A percentile compares a stretch with the other conserved stretches of the same genome.
phyloP scores from a whole-genome alignment of 1,140 invertebrate species.

The Rhyzopertha dominica region DNA sequence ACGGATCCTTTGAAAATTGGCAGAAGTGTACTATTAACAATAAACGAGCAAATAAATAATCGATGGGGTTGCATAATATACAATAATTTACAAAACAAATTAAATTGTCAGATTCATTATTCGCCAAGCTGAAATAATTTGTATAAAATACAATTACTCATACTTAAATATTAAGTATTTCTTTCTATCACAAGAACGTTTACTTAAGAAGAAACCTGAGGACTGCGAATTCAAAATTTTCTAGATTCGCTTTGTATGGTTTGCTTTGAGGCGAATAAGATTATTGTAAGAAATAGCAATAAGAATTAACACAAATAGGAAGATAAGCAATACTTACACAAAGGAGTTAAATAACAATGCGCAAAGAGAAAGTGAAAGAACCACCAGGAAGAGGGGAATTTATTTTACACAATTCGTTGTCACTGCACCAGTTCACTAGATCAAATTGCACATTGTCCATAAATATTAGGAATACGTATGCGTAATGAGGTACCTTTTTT shows the following conservation, averaged over 20 bases:
- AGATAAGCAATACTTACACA: constrained; percentile 15
- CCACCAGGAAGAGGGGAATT: background rate
- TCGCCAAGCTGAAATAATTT: constrained; percentile 29
- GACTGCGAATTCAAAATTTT: constrained; percentile 9
- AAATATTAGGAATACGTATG: constrained; percentile 28
- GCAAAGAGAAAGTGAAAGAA: constrained; percentile 11
- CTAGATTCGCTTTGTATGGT: no score
- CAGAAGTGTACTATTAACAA: constrained; percentile 12
- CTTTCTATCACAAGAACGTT: constrained; percentile 31
- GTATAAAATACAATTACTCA: constrained; percentile 41
- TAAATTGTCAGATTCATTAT: no score
- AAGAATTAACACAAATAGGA: constrained; percentile 18
- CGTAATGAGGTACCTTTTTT: constrained; percentile 38
- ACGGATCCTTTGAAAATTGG: no score
- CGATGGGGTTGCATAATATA: constrained; percentile 15
- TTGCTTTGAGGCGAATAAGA: no score
- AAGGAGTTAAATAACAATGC: constrained; percentile 22
- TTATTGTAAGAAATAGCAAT: constrained; percentile 12
- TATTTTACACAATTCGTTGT: constrained; percentile 22
- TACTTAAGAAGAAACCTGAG: constrained; percentile 28
- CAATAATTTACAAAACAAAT: no score
- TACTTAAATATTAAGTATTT: constrained; percentile 45
- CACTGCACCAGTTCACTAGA: constrained; percentile 31
- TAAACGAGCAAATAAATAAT: constrained; percentile 11
- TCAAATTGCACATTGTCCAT: constrained; percentile 41